A percentile compares a stretch with the other conserved stretches of the same genome.
Conservation (phyloP, 2,113 vertebrate genomes). For the Pontoporia blainvillei region DNA sequence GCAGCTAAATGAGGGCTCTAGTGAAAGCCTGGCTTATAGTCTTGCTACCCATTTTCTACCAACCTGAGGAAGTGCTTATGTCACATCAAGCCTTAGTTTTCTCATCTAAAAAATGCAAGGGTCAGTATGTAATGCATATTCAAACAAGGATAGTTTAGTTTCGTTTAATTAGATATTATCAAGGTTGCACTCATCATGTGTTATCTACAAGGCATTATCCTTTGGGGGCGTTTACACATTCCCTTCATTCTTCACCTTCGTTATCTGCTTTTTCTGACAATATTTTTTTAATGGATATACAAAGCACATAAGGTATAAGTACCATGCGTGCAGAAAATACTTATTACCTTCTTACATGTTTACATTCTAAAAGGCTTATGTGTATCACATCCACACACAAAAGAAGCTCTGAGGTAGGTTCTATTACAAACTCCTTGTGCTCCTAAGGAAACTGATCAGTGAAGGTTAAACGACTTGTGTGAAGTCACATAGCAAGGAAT, state of each 20-base stretch:
- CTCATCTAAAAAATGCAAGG: neutral
- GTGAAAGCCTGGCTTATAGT: neutral
- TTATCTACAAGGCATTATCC: neutral
- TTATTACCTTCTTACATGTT: neutral
- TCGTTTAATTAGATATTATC: neutral
- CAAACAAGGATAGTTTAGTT: neutral
- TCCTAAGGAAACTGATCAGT: neutral
- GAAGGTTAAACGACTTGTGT: neutral
- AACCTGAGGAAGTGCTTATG: neutral
- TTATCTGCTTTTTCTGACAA: neutral
- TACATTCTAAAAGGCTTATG: neutral
- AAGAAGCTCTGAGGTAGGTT: neutral
- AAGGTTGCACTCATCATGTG: neutral
- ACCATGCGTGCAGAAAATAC: neutral
- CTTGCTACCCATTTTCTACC: neutral
- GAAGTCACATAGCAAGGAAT: neutral
- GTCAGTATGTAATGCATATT: rapidly evolving
- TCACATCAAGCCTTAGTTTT: neutral
- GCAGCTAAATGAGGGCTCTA: neutral
- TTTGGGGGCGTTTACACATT: neutral
- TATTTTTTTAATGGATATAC: neutral
- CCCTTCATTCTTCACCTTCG: neutral
- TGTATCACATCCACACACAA: neutral
- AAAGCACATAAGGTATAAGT: neutral
- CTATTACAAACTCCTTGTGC: neutral